Evolutionary conservation across 2,797 vertebrate genomes (phyloP), one percentile per base, ranked within the genome.

Genomic region (Enteromius treurensis): DNA sequence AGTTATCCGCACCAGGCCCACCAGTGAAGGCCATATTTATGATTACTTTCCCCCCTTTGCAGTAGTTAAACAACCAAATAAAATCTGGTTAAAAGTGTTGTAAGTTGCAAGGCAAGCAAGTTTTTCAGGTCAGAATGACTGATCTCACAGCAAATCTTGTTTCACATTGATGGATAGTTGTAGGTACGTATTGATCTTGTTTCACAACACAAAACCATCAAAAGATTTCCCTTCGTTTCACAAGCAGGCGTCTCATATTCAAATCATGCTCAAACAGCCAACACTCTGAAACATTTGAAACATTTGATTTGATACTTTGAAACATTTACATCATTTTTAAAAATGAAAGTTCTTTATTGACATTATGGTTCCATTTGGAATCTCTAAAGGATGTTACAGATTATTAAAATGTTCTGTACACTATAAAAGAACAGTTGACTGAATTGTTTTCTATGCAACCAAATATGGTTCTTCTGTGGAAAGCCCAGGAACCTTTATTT

Each of bases 121-220:
- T 58, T 76, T 60, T 76, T 60, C 74, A 60, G 53, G 53, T 42
- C n/a, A 58, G 53, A 76, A 40, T 76, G 73, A 58, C 47, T 68
- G 77, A 79, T 79, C 29, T 68, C 13, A 53, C 47, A 55, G 78
- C 65, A 69, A 55, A 69, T 42, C 34, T 42, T 14, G 64, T 68
- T 79, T 68, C 11, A 21, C 14, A 14, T 42, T 29, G 14, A 69
- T n/a, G 10, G 2, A 80, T 45, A 23, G 10, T 1, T 60, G 40
- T 76, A 58, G 49, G 49, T 37, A 26, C 13, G 23, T 23, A 23
- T 9, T 8, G 6, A 58, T 58, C 14, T 26, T 42, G n/a, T 58
- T 76, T 60, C 14, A 9, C 32, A 55, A 55, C 32, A 32, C 19
- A n/a, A 53, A 74, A 34, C 29, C 71, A 74, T 34, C 47, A 34